Conservation (phyloP, 2,113 vertebrate species). For the Petrocephalus zakoni region DNA sequence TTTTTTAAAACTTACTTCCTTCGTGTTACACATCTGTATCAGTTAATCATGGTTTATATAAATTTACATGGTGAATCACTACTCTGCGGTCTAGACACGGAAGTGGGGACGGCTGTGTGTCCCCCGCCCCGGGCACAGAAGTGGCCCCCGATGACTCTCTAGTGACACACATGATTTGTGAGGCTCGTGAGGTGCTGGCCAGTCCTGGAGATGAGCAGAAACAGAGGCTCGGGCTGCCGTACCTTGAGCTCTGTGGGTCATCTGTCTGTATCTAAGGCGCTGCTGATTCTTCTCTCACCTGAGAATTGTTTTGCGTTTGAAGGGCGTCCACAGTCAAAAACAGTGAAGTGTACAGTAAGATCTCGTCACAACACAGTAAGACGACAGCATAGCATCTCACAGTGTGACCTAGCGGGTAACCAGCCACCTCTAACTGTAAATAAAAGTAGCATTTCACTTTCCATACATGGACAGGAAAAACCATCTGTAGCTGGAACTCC, state of each 20-base stretch:
- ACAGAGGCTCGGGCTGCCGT: not conserved
- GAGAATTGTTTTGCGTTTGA: not conserved
- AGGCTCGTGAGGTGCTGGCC: not conserved
- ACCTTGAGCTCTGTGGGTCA: not conserved
- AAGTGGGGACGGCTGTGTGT: not conserved
- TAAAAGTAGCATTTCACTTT: not conserved
- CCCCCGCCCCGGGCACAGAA: not conserved
- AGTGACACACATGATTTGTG: not conserved
- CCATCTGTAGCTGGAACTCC: not conserved
- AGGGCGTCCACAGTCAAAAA: not conserved
- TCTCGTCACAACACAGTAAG: too few relatives aligned
- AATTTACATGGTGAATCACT: not conserved
- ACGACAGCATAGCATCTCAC: not conserved
- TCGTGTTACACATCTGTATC: not conserved
- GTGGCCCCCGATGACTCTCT: not conserved
- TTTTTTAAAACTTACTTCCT: not conserved
- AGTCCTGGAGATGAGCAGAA: not conserved
- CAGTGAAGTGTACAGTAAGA: too few relatives aligned
- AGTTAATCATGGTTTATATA: slow-evolving; percentile 12
- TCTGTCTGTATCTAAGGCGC: not conserved
- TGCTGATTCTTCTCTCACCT: not conserved
- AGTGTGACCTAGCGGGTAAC: not conserved
- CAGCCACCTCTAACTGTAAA: not conserved
- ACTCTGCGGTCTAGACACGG: slow-evolving; percentile 4
- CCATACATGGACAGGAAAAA: not conserved